Evolutionary conservation across 2,888 invertebrate species (phyloP).

Genomic region (Antheraea assamensis): DNA sequence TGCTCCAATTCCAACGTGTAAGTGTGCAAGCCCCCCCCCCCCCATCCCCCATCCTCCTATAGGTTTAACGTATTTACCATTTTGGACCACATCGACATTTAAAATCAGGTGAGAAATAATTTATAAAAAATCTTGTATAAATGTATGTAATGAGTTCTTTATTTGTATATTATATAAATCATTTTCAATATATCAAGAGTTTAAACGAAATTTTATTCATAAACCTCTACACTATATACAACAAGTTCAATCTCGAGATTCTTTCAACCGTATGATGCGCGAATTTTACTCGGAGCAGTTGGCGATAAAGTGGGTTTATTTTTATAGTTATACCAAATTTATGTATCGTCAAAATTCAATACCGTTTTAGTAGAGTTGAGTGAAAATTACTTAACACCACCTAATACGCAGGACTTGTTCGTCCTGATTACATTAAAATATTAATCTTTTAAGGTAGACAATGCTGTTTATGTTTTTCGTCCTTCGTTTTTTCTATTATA

Average conservation of each 20-base stretch:
- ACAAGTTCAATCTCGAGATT: constrained; percentile 4
- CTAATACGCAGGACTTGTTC: not conserved
- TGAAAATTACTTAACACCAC: not conserved
- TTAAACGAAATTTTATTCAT: not conserved
- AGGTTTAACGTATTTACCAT: no score
- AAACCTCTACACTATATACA: not conserved
- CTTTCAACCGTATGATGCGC: constrained; percentile 4
- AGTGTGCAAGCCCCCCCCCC: no score
- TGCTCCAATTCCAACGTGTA: no score
- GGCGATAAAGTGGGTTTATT: constrained; percentile 1
- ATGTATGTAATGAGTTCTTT: no score
- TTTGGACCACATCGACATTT: no score
- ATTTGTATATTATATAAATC: no score
- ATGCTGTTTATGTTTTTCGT: not conserved
- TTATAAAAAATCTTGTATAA: no score
- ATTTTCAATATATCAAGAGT: no score
- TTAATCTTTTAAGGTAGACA: not conserved
- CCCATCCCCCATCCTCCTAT: no score
- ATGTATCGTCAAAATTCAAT: not conserved
- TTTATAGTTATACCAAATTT: not conserved
- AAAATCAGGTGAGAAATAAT: no score
- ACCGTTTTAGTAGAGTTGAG: not conserved
- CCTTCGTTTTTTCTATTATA: not conserved
- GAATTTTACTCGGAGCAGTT: not conserved
- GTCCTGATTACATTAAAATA: not conserved